These are phyloP conservation scores for Pristionchus japonicus DNA, from an alignment of 2,888 invertebrate genomes.

Conservation along the genomic window DNA sequence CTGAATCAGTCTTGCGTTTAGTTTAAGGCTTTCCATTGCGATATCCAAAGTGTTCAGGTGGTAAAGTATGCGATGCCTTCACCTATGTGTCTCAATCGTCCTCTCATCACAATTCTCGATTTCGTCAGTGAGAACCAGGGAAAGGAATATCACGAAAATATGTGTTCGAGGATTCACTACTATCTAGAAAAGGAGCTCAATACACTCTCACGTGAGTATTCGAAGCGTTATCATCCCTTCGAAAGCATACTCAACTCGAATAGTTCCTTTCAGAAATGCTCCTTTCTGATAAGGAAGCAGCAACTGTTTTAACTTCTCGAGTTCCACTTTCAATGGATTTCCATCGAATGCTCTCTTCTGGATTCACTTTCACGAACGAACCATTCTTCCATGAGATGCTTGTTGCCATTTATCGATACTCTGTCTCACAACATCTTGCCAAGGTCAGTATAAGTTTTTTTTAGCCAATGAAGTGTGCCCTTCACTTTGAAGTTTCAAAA, in stretches of 20 bases:
- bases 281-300: conserved; percentile 56
- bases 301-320: conserved; percentile 57
- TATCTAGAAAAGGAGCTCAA: conserved; percentile 60
- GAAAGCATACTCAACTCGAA: too few relatives aligned
- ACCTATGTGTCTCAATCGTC: conserved; percentile 74
- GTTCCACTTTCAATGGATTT: conserved; percentile 62
- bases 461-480: too few relatives aligned
- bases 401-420: conserved; percentile 65
- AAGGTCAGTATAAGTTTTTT: conserved; percentile 54
- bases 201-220: conserved; percentile 1
- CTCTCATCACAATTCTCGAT: conserved; percentile 74
- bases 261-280: conserved; percentile 61
- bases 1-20: neutral
- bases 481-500: too few relatives aligned
- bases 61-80: conserved; percentile 70
- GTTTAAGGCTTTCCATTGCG: too few relatives aligned
- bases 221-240: too few relatives aligned
- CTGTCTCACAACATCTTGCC: conserved; percentile 63
- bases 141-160: conserved; percentile 42
- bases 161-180: conserved; percentile 54
- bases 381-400: conserved; percentile 68
- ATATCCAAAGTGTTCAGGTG: conserved; percentile 49
- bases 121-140: conserved; percentile 55
- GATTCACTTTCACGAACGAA: conserved; percentile 64
- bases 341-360: conserved; percentile 48